Evolutionary conservation across 2,113 vertebrate species (phyloP).

Genomic region (Petrocephalus zakoni): DNA sequence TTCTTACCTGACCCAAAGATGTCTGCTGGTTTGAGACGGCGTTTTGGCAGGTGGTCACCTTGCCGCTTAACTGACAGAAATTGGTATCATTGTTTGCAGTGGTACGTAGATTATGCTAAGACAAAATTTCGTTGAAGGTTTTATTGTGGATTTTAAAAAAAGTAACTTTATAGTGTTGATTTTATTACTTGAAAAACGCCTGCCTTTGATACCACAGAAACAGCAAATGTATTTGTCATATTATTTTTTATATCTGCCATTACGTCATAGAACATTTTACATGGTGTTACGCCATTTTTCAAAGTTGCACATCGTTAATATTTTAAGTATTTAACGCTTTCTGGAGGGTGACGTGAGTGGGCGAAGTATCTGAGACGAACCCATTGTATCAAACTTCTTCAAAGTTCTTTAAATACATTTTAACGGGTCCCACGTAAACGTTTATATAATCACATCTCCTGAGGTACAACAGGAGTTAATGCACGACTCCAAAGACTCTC

Average conservation of each 20-base stretch:
- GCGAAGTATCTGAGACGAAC: background rate
- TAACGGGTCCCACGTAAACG: background rate
- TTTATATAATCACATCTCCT: background rate
- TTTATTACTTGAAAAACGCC: background rate
- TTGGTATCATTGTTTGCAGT: background rate
- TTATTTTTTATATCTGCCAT: background rate
- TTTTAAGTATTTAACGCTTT: background rate
- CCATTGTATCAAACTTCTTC: background rate
- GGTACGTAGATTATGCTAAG: background rate
- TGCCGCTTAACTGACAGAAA: background rate
- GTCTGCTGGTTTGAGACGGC: background rate
- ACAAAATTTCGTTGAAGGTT: background rate
- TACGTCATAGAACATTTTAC: background rate
- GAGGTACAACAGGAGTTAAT: background rate
- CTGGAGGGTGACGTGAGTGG: background rate
- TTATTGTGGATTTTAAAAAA: background rate
- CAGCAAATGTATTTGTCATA: background rate
- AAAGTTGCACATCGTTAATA: background rate
- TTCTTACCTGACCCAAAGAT: slow-evolving; percentile 6
- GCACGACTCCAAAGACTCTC: background rate
- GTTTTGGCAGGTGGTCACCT: background rate
- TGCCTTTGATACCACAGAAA: background rate
- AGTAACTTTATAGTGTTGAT: background rate
- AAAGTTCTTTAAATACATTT: background rate
- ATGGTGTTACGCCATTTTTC: background rate